phyloP scores from a whole-genome alignment of 1,140 invertebrate species.

The Brachionus sp. region DNA sequence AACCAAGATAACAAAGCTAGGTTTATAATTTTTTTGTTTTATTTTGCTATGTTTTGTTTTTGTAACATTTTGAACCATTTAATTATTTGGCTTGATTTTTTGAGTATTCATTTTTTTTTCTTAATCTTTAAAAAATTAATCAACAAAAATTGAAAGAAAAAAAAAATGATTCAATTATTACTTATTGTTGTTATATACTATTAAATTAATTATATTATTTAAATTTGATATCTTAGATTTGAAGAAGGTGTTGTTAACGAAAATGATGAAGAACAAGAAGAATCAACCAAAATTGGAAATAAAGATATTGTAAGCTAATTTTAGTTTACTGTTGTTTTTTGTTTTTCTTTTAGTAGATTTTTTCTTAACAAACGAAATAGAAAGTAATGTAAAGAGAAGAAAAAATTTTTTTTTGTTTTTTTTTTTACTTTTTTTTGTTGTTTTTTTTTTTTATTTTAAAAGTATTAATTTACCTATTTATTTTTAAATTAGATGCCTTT shows the following conservation, averaged over 20 bases:
- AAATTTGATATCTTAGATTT: conserved; percentile 7
- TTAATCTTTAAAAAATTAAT: too few species aligned
- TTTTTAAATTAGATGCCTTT: conserved; percentile 28
- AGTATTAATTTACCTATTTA: background rate
- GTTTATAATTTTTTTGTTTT: background rate
- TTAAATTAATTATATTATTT: background rate
- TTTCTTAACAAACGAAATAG: background rate
- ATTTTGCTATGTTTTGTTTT: background rate
- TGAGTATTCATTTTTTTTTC: too few species aligned
- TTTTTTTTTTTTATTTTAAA: background rate
- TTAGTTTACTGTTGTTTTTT: background rate
- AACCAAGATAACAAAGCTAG: background rate
- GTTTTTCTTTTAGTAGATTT: background rate
- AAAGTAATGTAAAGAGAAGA: too few species aligned
- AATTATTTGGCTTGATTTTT: too few species aligned
- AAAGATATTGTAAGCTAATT: conserved; percentile 42
- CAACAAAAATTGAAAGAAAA: too few species aligned
- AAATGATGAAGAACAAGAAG: background rate
- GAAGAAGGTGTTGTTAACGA: conserved; percentile 24
- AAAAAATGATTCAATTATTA: too few species aligned
- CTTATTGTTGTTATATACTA: too few species aligned
- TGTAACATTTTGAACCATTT: too few species aligned
- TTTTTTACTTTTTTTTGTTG: background rate
- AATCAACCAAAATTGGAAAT: conserved; percentile 8
- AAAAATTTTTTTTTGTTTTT: too few species aligned